Evolutionary conservation across 1,140 invertebrate species (phyloP).

Genomic region (Penaeus chinensis): DNA sequence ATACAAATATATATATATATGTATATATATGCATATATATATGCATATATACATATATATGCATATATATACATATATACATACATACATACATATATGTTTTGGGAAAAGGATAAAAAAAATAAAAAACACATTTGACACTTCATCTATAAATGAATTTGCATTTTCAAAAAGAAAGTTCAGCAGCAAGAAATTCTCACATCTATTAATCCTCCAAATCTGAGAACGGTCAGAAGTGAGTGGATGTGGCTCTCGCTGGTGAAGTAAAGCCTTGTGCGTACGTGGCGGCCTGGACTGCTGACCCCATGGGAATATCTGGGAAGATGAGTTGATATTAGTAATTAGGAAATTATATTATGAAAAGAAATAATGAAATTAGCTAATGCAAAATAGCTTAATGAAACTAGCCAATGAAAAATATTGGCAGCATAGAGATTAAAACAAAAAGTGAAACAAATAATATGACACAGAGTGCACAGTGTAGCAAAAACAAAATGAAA

Average conservation of each 20-base stretch:
- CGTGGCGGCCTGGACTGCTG: conserved; percentile 96
- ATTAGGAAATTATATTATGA: neutral
- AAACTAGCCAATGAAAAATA: neutral
- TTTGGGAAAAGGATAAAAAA: no score
- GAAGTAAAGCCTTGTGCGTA: conserved; percentile 96
- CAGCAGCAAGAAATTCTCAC: conserved; percentile 69
- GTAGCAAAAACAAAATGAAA: no score
- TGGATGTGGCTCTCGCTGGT: conserved; percentile 99
- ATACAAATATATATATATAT: no score
- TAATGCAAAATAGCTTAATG: neutral
- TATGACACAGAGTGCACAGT: no score
- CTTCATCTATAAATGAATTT: no score
- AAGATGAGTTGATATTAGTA: conserved; percentile 54
- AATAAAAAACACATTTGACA: no score
- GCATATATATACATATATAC: no score
- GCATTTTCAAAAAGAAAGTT: no score
- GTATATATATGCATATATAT: no score
- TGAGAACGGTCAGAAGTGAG: conserved; percentile 93
- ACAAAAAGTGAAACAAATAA: neutral
- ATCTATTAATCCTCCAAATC: conserved; percentile 92
- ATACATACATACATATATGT: no score
- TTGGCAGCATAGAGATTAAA: neutral
- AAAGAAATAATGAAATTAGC: neutral
- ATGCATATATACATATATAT: no score
- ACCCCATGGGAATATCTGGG: conserved; percentile 95